Evolutionary conservation across 2,888 invertebrate genomes (phyloP).

Genomic region (Microctonus brassicae): DNA sequence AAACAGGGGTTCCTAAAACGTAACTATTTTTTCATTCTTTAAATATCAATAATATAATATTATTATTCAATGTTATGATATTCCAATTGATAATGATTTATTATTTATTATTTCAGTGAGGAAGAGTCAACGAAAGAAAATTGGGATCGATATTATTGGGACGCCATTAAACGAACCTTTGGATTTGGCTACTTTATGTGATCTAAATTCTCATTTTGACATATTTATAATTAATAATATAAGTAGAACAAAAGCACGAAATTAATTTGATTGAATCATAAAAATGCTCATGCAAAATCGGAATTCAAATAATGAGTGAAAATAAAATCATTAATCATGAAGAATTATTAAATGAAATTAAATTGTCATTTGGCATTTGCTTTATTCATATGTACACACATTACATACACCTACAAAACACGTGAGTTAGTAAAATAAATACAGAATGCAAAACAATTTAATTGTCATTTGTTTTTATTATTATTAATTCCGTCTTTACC

Average conservation of each 20-base stretch:
- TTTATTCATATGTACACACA: not conserved
- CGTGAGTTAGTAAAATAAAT: conserved; percentile 4
- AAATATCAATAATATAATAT: not conserved
- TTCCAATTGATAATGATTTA: not conserved
- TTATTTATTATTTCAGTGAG: conserved; percentile 71
- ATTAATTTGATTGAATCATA: conserved; percentile 19
- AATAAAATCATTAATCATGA: not conserved
- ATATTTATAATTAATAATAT: conserved; percentile 59
- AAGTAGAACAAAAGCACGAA: conserved; percentile 51
- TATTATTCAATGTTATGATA: too few relatives aligned
- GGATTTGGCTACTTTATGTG: conserved; percentile 84
- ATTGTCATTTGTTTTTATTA: not conserved
- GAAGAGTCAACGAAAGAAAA: conserved; percentile 85
- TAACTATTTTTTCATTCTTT: conserved; percentile 50
- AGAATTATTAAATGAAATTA: not conserved
- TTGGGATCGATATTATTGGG: conserved; percentile 96
- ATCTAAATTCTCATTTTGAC: conserved; percentile 49
- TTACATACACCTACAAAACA: not conserved
- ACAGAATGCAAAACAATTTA: not conserved
- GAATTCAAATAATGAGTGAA: not conserved
- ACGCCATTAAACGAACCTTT: conserved; percentile 92
- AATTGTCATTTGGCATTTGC: not conserved
- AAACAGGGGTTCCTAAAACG: conserved; percentile 86
- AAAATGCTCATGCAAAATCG: conserved; percentile 13
- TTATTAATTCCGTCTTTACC: not conserved